phyloP scores from a whole-genome alignment of 2,888 invertebrate genomes.

The Tenthredo amoena region DNA sequence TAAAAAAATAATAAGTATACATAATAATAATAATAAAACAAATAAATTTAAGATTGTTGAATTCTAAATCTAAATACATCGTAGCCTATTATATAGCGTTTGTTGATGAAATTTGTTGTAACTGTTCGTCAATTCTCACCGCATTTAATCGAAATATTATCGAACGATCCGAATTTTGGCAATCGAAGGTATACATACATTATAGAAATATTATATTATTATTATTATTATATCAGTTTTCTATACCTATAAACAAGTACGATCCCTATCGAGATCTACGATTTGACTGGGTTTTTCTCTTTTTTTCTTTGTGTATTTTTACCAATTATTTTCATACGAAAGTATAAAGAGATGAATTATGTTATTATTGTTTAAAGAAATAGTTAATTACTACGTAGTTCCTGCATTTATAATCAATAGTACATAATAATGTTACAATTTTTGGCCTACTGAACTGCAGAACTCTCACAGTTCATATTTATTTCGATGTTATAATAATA shows the following conservation, averaged over 20 bases:
- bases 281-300: neutral
- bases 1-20: neutral
- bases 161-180: slow-evolving; percentile 39
- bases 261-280: neutral
- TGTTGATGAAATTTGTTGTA: slow-evolving; percentile 45
- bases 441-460: slow-evolving; percentile 26
- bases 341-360: neutral
- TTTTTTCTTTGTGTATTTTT: neutral
- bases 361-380: slow-evolving; percentile 17
- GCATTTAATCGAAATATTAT: slow-evolving; percentile 15
- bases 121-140: slow-evolving; percentile 40
- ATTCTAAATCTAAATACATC: slow-evolving; percentile 57
- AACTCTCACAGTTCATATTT: neutral
- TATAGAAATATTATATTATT: neutral
- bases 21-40: slow-evolving; percentile 28
- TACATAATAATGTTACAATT: neutral
- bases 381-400: slow-evolving; percentile 1
- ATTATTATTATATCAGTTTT: neutral
- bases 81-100: slow-evolving; percentile 33
- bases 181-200: slow-evolving; percentile 26
- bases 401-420: slow-evolving; percentile 23
- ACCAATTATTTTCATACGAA: slow-evolving; percentile 11
- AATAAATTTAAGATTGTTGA: slow-evolving; percentile 58
- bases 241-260: neutral
- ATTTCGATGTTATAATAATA: slow-evolving; percentile 12